Evolutionary conservation across 1,140 invertebrate genomes (phyloP).

Genomic region (Drosophila bocki): DNA sequence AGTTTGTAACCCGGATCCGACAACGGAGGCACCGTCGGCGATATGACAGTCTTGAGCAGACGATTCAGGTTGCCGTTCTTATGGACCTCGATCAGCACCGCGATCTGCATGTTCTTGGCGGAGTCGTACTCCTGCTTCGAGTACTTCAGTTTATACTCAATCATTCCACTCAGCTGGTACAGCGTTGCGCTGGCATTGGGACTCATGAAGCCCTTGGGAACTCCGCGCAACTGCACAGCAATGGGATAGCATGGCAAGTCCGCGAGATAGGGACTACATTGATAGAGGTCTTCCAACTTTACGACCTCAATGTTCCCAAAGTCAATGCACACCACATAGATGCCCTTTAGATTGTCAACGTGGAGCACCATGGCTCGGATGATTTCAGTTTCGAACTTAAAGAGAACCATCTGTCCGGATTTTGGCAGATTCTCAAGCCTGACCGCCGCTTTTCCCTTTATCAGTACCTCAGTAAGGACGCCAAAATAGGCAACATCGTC

Average conservation of each 20-base stretch:
- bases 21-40: slow-evolving; percentile 49
- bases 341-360: slow-evolving; percentile 40
- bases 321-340: slow-evolving; percentile 71
- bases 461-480: slow-evolving; percentile 43
- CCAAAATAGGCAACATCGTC: slow-evolving; percentile 58
- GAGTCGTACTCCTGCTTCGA: slow-evolving; percentile 29
- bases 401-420: slow-evolving; percentile 65
- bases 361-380: slow-evolving; percentile 69
- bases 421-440: slow-evolving; percentile 42
- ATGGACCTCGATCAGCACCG: slow-evolving; percentile 45
- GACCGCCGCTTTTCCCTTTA: slow-evolving; percentile 17
- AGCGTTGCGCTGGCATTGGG: slow-evolving; percentile 58
- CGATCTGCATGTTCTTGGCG: slow-evolving; percentile 51
- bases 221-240: slow-evolving; percentile 64
- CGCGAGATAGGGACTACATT: slow-evolving; percentile 44
- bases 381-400: slow-evolving; percentile 44
- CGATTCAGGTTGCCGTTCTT: slow-evolving; percentile 68
- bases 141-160: slow-evolving; percentile 61
- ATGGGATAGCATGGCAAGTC: slow-evolving; percentile 54
- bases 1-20: slow-evolving; percentile 34
- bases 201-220: slow-evolving; percentile 50
- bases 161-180: slow-evolving; percentile 41
- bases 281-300: slow-evolving; percentile 46
- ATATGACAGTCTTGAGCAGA: slow-evolving; percentile 45
- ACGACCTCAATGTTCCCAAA: slow-evolving; percentile 70